phyloP scores from a whole-genome alignment of 1,140 invertebrate species.

The Pogonognathellus flavescens region DNA sequence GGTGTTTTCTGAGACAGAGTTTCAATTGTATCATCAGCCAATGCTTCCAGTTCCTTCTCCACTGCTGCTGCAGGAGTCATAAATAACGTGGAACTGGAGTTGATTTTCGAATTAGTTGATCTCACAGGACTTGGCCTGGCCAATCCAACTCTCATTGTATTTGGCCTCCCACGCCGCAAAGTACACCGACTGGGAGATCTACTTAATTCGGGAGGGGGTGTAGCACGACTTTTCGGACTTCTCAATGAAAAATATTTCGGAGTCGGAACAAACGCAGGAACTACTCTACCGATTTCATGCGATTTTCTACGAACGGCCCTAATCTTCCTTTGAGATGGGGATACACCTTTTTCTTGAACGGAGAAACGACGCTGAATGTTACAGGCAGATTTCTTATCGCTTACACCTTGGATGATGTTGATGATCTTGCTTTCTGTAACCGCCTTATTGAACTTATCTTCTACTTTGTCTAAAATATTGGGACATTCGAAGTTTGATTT shows the following conservation, averaged over 20 bases:
- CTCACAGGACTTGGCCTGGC: constrained; percentile 59
- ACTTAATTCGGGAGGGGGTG: constrained; percentile 17
- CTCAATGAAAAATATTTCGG: constrained; percentile 51
- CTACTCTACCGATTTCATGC: constrained; percentile 46
- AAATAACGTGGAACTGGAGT: neutral
- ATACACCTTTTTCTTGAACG: constrained; percentile 54
- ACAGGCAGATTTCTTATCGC: neutral
- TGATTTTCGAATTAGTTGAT: neutral
- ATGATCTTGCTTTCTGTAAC: constrained; percentile 60
- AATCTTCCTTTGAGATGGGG: constrained; percentile 53
- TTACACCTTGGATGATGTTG: neutral
- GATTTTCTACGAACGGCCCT: constrained; percentile 49
- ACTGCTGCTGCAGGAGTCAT: neutral
- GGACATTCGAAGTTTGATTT: neutral
- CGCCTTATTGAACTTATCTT: constrained; percentile 56
- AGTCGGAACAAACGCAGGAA: constrained; percentile 12
- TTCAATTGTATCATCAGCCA: neutral
- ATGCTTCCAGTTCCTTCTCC: neutral
- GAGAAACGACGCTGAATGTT: constrained; percentile 45
- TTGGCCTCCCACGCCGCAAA: constrained; percentile 63
- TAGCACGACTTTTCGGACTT: constrained; percentile 49
- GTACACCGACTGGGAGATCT: constrained; percentile 64
- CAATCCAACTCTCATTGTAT: constrained; percentile 62
- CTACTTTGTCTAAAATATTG: constrained; percentile 27
- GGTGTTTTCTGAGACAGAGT: neutral